A percentile compares a stretch with the other conserved stretches of the same genome.
Conservation (phyloP, 2,113 vertebrate genomes). For the Psittacus erithacus region DNA sequence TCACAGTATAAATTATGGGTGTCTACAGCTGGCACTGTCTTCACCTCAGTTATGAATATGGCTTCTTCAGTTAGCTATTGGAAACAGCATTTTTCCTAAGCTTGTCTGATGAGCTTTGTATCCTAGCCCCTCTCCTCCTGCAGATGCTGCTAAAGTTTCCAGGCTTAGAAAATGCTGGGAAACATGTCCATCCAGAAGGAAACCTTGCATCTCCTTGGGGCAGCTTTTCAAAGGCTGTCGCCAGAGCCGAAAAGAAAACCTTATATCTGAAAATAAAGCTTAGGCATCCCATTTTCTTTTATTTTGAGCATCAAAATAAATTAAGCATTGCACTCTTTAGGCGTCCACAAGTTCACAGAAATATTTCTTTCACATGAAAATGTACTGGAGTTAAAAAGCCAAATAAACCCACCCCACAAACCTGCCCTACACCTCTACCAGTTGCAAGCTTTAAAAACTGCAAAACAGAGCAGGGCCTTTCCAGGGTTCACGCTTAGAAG, state of each 20-base stretch:
- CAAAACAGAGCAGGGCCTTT: not conserved
- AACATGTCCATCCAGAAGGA: not conserved
- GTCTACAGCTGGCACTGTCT: not conserved
- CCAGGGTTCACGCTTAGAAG: slow-evolving; percentile 1
- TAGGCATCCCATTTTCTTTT: not conserved
- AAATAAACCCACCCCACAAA: not conserved
- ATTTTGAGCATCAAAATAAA: slow-evolving; percentile 15
- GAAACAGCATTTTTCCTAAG: slow-evolving; percentile 34
- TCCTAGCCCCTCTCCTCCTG: not conserved
- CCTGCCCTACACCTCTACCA: not conserved
- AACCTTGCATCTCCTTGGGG: slow-evolving; percentile 58
- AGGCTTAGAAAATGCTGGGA: slow-evolving; percentile 53
- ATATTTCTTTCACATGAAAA: slow-evolving; percentile 13
- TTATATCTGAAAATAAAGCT: slow-evolving; percentile 56
- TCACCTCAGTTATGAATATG: slow-evolving; percentile 8
- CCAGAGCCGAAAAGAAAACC: not conserved
- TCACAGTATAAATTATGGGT: not conserved
- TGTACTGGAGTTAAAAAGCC: not conserved
- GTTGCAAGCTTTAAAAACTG: slow-evolving; percentile 11
- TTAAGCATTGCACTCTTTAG: not conserved
- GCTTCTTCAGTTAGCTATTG: slow-evolving; percentile 39
- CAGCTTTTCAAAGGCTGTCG: slow-evolving; percentile 61
- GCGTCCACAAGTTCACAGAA: not conserved
- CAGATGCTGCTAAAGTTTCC: slow-evolving; percentile 45
- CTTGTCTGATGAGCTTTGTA: slow-evolving; percentile 9